Evolutionary conservation across 1,140 invertebrate genomes (phyloP).

Genomic region (Bacillus rossius): DNA sequence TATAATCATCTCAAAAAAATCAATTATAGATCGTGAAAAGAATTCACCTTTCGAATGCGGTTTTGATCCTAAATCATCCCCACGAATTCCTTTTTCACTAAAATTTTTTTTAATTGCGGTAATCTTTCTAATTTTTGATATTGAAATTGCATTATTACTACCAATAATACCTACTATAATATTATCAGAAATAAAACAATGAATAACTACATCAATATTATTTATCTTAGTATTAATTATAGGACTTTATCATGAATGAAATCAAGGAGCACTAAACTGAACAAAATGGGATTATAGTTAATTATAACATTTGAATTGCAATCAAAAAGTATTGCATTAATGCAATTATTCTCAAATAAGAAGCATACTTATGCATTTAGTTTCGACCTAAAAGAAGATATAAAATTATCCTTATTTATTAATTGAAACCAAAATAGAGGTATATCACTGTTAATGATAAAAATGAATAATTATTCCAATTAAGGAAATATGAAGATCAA

Average conservation of each 20-base stretch:
- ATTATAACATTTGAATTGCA: constrained; percentile 57
- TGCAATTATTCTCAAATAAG: constrained; percentile 48
- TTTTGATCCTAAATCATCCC: constrained; percentile 49
- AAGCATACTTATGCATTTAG: constrained; percentile 50
- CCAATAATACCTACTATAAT: constrained; percentile 43
- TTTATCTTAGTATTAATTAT: constrained; percentile 50
- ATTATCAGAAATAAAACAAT: constrained; percentile 38
- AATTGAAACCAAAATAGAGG: constrained; percentile 53
- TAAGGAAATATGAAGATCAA: constrained; percentile 41
- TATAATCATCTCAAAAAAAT: constrained; percentile 48
- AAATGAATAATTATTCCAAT: constrained; percentile 43
- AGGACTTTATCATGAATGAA: constrained; percentile 55
- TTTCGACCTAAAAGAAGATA: constrained; percentile 51
- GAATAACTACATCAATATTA: constrained; percentile 39
- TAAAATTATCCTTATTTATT: constrained; percentile 45
- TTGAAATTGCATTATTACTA: constrained; percentile 53
- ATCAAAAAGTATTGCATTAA: constrained; percentile 48
- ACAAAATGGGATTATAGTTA: constrained; percentile 51
- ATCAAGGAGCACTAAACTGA: constrained; percentile 54
- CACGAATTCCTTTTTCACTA: constrained; percentile 50
- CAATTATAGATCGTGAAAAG: constrained; percentile 50
- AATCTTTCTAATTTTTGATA: constrained; percentile 61
- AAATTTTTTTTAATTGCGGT: constrained; percentile 56
- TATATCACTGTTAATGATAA: constrained; percentile 51
- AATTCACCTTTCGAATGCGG: constrained; percentile 54